Evolutionary conservation across 2,113 vertebrate genomes (phyloP), one percentile per base, ranked within the genome.

Genomic region (Anser cygnoides): DNA sequence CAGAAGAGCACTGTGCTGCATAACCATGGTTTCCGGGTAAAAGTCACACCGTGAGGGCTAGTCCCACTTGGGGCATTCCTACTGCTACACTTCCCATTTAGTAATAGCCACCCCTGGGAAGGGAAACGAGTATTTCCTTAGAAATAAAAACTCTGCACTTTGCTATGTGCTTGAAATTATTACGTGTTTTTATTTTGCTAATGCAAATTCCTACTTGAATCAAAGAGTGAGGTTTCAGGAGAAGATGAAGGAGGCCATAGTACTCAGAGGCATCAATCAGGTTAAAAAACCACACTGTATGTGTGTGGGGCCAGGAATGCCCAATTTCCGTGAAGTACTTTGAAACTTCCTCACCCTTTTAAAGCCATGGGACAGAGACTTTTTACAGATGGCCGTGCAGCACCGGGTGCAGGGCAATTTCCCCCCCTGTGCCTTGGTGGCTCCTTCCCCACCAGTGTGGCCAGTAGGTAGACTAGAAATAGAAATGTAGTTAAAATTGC

Each of bases 321-420:
- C 18, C 37, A 22, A 16, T 81, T 94, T n/a, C 28, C 49, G 4
- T 21, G 29, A 89, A 63, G 20, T 61, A 6, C 46, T 28, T 58
- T 28, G 37, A 54, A 57, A 46, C 25, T 41, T 86, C 3, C 31
- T 59, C 37, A 4, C 25, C 66, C n/a, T 77, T 68, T 23, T 50
- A 50, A 49, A 39, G 43, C 58, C 0, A 0, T 46, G 39, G 31
- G 6, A 35, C n/a, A 41, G 68, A 73, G 68, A 43, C 25, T 3
- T 20, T 75, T 91, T 59, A 59, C 5, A 3, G 28, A 41, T 11
- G 19, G 61, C 15, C 4, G 6, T 49, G 14, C 3, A 1, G 35
- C 4, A 1, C 29, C 0, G 0, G 5, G 59, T 87, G 54, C 39
- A 67, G 61, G 46, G 21, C 49, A 25, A 17, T 85, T 85, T 61